Conservation (phyloP, 2,888 invertebrate species). For the Cheilosia vulpina region DNA sequence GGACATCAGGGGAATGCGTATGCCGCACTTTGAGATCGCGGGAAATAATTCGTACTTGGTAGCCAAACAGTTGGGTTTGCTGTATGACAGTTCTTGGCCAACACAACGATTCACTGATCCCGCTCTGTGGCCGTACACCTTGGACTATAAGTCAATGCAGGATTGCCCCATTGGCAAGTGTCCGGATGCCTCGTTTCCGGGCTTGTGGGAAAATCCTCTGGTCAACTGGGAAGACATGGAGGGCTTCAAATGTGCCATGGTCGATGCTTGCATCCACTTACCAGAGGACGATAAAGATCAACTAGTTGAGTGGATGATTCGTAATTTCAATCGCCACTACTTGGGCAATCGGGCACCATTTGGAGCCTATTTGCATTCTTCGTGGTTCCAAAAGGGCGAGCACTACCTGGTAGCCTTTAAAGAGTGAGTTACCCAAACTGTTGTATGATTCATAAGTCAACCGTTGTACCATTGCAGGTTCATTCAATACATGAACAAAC, state of each 20-base stretch:
- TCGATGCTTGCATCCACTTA: constrained; percentile 85
- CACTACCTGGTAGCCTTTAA: constrained; percentile 84
- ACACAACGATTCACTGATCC: constrained; percentile 83
- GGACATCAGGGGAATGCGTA: constrained; percentile 84
- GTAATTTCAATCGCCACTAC: constrained; percentile 88
- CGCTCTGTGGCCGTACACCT: constrained; percentile 87
- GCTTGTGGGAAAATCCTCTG: constrained; percentile 87
- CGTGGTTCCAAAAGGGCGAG: constrained; percentile 85
- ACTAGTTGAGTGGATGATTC: constrained; percentile 85
- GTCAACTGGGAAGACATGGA: constrained; percentile 84
- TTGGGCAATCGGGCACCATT: constrained; percentile 87
- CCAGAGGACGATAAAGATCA: constrained; percentile 84
- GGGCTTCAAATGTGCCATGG: constrained; percentile 85
- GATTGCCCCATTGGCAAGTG: constrained; percentile 85
- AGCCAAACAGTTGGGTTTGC: constrained; percentile 83
- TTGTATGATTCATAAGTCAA: neutral
- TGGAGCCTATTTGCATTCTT: constrained; percentile 87
- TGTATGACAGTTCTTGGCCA: constrained; percentile 86
- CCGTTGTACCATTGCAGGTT: constrained; percentile 83
- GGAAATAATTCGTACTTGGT: constrained; percentile 85
- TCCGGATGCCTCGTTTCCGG: constrained; percentile 84
- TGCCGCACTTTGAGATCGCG: constrained; percentile 86
- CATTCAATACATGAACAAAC: constrained; percentile 84
- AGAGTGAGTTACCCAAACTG: constrained; percentile 77
- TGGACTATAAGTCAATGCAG: constrained; percentile 85